phyloP scores from a whole-genome alignment of 2,888 invertebrate genomes.

The Synanthedon formicaeformis region DNA sequence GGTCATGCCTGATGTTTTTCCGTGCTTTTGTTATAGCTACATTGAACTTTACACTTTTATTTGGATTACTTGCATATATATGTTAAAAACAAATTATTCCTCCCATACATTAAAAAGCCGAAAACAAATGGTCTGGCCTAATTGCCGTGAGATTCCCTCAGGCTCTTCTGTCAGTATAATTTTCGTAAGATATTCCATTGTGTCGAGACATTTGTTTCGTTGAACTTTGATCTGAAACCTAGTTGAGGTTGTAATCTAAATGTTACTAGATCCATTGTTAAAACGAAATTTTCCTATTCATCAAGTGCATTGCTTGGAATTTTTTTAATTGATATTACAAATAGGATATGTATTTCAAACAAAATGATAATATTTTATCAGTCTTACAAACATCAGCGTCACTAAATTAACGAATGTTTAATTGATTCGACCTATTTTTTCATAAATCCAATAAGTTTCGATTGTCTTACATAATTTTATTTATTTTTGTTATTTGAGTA shows the following conservation, averaged over 20 bases:
- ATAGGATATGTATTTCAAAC: not conserved
- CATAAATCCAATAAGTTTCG: not conserved
- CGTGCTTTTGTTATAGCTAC: too few relatives aligned
- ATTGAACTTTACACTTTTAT: too few relatives aligned
- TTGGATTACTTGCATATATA: too few relatives aligned
- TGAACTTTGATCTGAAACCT: constrained; percentile 6
- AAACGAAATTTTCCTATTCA: not conserved
- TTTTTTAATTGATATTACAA: not conserved
- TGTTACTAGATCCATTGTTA: not conserved
- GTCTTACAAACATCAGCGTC: not conserved
- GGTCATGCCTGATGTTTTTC: too few relatives aligned
- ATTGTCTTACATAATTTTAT: too few relatives aligned
- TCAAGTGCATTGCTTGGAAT: not conserved
- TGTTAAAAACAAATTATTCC: too few relatives aligned
- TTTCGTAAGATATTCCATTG: constrained; percentile 24
- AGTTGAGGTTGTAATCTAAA: not conserved
- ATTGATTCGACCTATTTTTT: not conserved
- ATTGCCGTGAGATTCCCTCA: not conserved
- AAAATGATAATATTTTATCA: not conserved
- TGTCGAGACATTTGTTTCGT: constrained; percentile 6
- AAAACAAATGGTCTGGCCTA: not conserved
- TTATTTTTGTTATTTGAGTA: too few relatives aligned
- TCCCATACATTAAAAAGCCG: too few relatives aligned
- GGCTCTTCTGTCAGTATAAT: constrained; percentile 13
- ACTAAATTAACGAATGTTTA: not conserved